Conservation (phyloP, 2,888 invertebrate genomes). For the Aporophyla lueneburgensis region DNA sequence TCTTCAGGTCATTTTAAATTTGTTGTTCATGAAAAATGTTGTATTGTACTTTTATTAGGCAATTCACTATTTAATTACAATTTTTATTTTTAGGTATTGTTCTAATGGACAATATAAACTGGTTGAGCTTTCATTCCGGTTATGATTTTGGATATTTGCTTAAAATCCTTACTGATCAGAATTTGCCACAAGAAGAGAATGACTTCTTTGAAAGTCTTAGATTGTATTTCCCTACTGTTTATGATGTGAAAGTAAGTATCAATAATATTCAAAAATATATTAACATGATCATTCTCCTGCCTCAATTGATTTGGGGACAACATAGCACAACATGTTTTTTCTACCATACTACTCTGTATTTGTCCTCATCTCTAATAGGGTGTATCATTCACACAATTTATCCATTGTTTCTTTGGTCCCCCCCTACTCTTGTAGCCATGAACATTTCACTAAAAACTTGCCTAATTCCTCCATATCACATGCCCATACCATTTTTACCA, state of each 20-base stretch:
- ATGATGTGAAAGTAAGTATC: constrained; percentile 97
- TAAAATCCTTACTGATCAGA: constrained; percentile 97
- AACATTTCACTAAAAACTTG: too few species aligned
- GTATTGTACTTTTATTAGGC: background rate
- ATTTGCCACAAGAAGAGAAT: constrained; percentile 98
- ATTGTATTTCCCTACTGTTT: constrained; percentile 98
- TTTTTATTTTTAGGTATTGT: constrained; percentile 93
- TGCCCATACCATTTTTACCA: too few species aligned
- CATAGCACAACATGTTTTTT: too few species aligned
- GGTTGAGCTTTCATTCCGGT: constrained; percentile 99
- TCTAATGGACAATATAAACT: constrained; percentile 98
- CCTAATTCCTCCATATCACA: too few species aligned
- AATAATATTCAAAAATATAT: background rate
- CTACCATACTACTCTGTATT: too few species aligned
- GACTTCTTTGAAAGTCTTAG: constrained; percentile 98
- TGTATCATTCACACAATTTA: too few species aligned
- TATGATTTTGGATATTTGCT: constrained; percentile 99
- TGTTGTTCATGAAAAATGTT: background rate
- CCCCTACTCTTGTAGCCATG: too few species aligned
- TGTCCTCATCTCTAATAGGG: too few species aligned
- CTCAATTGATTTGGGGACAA: too few species aligned
- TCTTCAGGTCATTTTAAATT: constrained; percentile 93
- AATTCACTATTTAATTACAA: background rate
- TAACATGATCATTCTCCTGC: background rate
- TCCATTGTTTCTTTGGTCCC: too few species aligned